Conservation (phyloP, 2,888 invertebrate genomes). For the Pollenia labialis region DNA sequence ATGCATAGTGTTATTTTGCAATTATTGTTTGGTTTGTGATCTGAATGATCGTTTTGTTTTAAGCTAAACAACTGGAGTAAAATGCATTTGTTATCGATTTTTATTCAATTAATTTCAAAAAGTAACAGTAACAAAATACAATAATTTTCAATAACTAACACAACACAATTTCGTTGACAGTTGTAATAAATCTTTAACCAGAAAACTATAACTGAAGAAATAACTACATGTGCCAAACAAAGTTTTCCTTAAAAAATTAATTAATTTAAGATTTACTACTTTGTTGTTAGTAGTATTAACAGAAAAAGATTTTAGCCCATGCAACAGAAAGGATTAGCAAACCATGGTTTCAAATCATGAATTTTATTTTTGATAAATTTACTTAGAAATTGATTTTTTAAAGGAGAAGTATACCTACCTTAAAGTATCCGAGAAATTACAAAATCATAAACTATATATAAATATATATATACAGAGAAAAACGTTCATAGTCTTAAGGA, state of each 20-base stretch:
- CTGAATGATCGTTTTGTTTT: not conserved
- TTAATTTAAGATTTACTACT: constrained; percentile 49
- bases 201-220: constrained; percentile 40
- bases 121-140: constrained; percentile 44
- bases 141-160: constrained; percentile 34
- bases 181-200: not conserved
- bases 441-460: not conserved
- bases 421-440: not conserved
- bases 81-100: constrained; percentile 66
- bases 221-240: constrained; percentile 78
- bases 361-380: constrained; percentile 62
- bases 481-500: too few relatives aligned
- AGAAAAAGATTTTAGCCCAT: not conserved
- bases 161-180: constrained; percentile 11
- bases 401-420: constrained; percentile 31
- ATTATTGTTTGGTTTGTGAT: not conserved
- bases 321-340: constrained; percentile 62
- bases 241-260: constrained; percentile 76
- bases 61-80: constrained; percentile 36
- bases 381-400: not conserved
- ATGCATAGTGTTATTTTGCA: not conserved
- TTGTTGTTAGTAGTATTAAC: not conserved
- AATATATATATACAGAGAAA: not conserved
- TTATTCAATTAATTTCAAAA: constrained; percentile 39
- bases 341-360: constrained; percentile 71